A percentile compares a stretch with the other conserved stretches of the same genome.
phyloP scores from a whole-genome alignment of 2,113 vertebrate species.

The Paedocypris sp. region DNA sequence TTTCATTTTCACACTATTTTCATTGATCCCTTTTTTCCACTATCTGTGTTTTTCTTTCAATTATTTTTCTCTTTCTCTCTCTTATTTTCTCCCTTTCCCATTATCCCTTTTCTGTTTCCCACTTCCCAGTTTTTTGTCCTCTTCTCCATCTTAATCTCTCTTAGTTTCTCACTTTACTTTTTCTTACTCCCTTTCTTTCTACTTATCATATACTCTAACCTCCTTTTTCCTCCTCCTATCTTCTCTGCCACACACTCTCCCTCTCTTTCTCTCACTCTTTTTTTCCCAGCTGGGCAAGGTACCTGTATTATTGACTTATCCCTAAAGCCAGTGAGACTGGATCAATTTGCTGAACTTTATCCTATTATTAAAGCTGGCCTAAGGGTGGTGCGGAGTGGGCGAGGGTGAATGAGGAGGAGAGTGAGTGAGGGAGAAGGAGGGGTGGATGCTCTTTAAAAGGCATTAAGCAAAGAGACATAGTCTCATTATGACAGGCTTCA shows the following conservation, averaged over 20 bases:
- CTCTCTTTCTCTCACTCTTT: conserved; percentile 25
- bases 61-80: no score
- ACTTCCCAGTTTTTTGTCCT: no score
- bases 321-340: conserved; percentile 56
- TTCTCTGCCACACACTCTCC: conserved; percentile 19
- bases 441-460: conserved; percentile 26
- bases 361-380: conserved; percentile 61
- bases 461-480: conserved; percentile 30
- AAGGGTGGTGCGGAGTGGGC: conserved; percentile 39
- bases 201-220: conserved; percentile 28
- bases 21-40: no score
- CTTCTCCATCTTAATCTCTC: no score
- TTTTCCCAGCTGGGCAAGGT: background rate
- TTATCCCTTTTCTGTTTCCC: no score
- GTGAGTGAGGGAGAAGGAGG: conserved; percentile 2
- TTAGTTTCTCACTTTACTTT: no score
- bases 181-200: conserved; percentile 29
- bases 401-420: conserved; percentile 25
- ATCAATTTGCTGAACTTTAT: conserved; percentile 63
- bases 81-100: no score
- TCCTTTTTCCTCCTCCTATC: no score
- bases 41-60: no score
- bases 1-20: no score
- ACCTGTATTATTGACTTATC: conserved; percentile 54
- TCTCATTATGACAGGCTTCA: conserved; percentile 37